Base-by-base conservation (phyloP, 2,113 vertebrate genomes). In the Baryphthengus martii region DNA sequence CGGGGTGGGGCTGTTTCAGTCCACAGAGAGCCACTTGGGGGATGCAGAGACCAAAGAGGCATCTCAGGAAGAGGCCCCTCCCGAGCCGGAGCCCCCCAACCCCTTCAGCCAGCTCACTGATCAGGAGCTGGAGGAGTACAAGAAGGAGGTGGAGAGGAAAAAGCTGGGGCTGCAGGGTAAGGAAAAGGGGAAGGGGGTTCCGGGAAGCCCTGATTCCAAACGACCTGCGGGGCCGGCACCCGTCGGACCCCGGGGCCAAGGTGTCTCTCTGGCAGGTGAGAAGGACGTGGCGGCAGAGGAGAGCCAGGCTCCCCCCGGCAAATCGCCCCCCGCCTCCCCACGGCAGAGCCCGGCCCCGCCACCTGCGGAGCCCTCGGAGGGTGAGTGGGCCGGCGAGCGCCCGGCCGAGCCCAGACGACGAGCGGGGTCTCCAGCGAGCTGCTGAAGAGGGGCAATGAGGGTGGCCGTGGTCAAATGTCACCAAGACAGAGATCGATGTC, bases 31-130 rank as follows among this genome's bases (percentile, higher is more conserved):
- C 65, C 95, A 97, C 28, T 19, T 98, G 97, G 96, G 97, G 9
- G 96, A 97, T 0, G 80, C 42, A 0, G 97, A 98, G 53, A 73
- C 96, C 84, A 97, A 97, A 95, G 98, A 98, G 1, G 81, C 89
- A 1, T 95, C 97, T 10, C 56, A 31, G 59, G 95, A 97, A 75
- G 96, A 90, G 6, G 94, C 82, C 52, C 88, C 98, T 39, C 88
- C 97, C 0, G 99, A 98, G 67, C 98, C 99, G 0, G 99, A 99
- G 95, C 97, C 98, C 9, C 99, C 99, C 1, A 99, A 99, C 92
- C 99, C 99, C 53, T 99, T 99, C 96, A 99, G 99, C 93, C 98
- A 99, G 93, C 99, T 99, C 83, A 99, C 99, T 0, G 99, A 99
- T 98, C 98, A 99, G 97, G 99, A 99, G 97, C 98, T 99, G 97